These are phyloP conservation scores for Contarinia nasturtii DNA, from an alignment of 1,140 invertebrate species.

Conservation along the genomic window DNA sequence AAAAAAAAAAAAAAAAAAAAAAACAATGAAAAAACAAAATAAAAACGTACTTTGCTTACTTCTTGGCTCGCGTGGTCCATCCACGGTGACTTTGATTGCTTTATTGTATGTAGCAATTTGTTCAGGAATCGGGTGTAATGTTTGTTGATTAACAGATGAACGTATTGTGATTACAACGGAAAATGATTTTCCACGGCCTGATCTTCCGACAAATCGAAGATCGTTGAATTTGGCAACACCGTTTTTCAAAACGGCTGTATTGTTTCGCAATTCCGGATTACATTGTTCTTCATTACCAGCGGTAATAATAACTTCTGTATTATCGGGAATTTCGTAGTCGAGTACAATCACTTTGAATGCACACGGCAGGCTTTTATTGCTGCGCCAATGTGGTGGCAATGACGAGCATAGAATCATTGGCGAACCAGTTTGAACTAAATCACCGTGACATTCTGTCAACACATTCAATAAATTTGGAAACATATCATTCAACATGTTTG, in stretches of 20 bases:
- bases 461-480: slow-evolving; percentile 53
- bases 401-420: slow-evolving; percentile 80
- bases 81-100: slow-evolving; percentile 89
- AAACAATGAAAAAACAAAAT: background rate
- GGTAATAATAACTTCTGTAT: slow-evolving; percentile 77
- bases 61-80: slow-evolving; percentile 79
- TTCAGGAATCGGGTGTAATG: slow-evolving; percentile 31
- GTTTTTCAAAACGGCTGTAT: slow-evolving; percentile 85
- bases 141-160: slow-evolving; percentile 19
- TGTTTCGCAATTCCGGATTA: slow-evolving; percentile 83
- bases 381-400: slow-evolving; percentile 81
- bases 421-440: slow-evolving; percentile 76
- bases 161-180: slow-evolving; percentile 73
- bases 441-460: slow-evolving; percentile 69
- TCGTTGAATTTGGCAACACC: slow-evolving; percentile 96
- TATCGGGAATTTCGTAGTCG: slow-evolving; percentile 70
- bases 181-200: slow-evolving; percentile 86
- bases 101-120: slow-evolving; percentile 76
- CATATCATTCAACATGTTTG: slow-evolving; percentile 31
- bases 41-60: slow-evolving; percentile 15
- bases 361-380: slow-evolving; percentile 88
- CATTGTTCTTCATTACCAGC: slow-evolving; percentile 95
- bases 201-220: slow-evolving; percentile 85
- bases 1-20: background rate
- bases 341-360: slow-evolving; percentile 84